Base-by-base conservation (phyloP, 1,140 invertebrate genomes). In the Bombus polaris region DNA sequence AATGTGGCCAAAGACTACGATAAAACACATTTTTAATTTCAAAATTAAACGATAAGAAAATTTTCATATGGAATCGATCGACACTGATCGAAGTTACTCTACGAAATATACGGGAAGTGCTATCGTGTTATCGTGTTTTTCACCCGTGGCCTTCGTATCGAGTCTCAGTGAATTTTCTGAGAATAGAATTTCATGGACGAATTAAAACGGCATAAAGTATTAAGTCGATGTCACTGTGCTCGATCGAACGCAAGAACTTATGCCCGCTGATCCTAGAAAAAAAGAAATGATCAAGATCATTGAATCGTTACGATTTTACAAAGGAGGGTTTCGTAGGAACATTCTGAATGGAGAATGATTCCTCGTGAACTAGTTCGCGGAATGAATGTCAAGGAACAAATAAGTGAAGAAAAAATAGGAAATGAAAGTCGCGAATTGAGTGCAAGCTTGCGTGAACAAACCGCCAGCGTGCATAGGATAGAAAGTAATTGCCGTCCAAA, bases 401-500 rank as follows among this genome's bases (percentile, higher is more conserved):
- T 22, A 28, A n/a, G 25, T 0, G n/a, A 28, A 13, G 35, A 4
- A 25, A 28, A n/a, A 47, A 53, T 37, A n/a, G 72, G 42, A 75
- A 57, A 39, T 10, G 37, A 35, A 28, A 32, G 53, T 73, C 2
- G 71, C 28, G 25, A 42, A 8, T 44, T 15, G 77, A 65, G 44
- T 59, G 59, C 53, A 65, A 2, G 65, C 37, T 57, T 25, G 22
- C 44, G 72, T 18, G 35, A 42, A 37, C 10, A 32, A 28, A 28
- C 25, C 37, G 44, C 44, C 37, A 77, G 28, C 65, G 59, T 71
- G 44, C 68, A 37, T 89, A 89, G 88, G 44, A 81, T 93, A 93
- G 88, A 88, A 90, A 91, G 83, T 90, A 91, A 93, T 90, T 93
- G 93, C 93, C 93, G 93, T 93, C 93, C 93, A 93, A 84, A 87